A percentile compares a stretch with the other conserved stretches of the same genome.
These are phyloP conservation scores for Caenorhabditis elegans DNA, from an alignment of 1,140 invertebrate species.

Conservation along the genomic window DNA sequence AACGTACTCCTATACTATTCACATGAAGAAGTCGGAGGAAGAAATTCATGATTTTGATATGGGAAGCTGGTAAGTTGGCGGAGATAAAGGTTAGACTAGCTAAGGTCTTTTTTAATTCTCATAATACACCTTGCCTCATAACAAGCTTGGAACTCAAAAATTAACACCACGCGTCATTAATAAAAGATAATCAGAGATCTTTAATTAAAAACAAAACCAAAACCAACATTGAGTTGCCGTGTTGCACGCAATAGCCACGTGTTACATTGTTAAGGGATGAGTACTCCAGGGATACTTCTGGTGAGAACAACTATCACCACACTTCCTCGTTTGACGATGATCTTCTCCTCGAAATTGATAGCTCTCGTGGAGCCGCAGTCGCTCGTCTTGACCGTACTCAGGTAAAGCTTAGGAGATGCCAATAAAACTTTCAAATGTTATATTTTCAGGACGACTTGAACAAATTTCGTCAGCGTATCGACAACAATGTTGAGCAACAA, in stretches of 20 bases:
- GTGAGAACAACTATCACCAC: constrained; percentile 56
- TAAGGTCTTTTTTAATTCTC: background rate
- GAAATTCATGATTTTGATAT: background rate
- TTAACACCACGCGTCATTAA: background rate
- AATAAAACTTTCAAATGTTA: background rate
- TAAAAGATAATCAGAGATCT: background rate
- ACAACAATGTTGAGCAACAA: constrained; percentile 65
- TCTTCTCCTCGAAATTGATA: constrained; percentile 53
- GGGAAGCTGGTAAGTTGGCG: background rate
- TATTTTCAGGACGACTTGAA: constrained; percentile 57
- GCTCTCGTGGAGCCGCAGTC: constrained; percentile 43
- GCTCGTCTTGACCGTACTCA: constrained; percentile 63
- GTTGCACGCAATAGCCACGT: constrained; percentile 24
- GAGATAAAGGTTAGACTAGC: background rate
- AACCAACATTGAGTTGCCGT: constrained; percentile 2
- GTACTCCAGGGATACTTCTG: constrained; percentile 60
- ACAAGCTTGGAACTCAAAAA: background rate
- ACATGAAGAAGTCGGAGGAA: constrained; percentile 17
- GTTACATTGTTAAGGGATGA: constrained; percentile 41
- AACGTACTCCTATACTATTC: constrained; percentile 7
- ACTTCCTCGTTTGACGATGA: constrained; percentile 59
- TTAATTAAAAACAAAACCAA: background rate
- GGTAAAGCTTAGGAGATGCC: background rate
- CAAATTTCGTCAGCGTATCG: constrained; percentile 64
- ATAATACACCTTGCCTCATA: background rate